A percentile compares a stretch with the other conserved stretches of the same genome.
Evolutionary conservation across 2,888 invertebrate genomes (phyloP).

Genomic region (Lithosia quadra): DNA sequence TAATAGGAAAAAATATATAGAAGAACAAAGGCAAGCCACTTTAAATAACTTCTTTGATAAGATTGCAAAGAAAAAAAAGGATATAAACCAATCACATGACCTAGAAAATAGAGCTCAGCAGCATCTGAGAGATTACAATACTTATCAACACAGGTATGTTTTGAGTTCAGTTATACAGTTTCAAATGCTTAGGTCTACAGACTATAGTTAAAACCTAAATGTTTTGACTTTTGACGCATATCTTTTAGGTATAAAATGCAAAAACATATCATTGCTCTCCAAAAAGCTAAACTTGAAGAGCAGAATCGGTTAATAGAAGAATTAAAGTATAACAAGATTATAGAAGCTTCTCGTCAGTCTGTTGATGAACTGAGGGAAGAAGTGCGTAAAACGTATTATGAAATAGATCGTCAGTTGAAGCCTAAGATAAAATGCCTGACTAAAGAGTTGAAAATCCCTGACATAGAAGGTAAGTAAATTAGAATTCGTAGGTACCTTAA

Average conservation of each 20-base stretch:
- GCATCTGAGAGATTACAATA: conserved; percentile 70
- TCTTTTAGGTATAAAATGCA: conserved; percentile 89
- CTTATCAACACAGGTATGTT: conserved; percentile 78
- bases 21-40: conserved; percentile 67
- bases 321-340: conserved; percentile 89
- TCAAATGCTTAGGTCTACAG: not conserved
- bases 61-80: conserved; percentile 71
- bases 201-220: not conserved
- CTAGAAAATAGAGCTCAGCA: conserved; percentile 64
- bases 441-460: conserved; percentile 78
- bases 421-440: conserved; percentile 86
- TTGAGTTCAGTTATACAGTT: not conserved
- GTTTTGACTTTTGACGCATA: not conserved
- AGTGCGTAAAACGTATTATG: conserved; percentile 85
- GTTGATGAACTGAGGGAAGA: conserved; percentile 86
- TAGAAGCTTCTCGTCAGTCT: conserved; percentile 88
- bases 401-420: conserved; percentile 86
- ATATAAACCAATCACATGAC: conserved; percentile 53
- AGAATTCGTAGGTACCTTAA: not conserved
- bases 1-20: conserved; percentile 60
- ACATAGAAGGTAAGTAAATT: conserved; percentile 72
- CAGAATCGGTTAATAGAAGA: conserved; percentile 92
- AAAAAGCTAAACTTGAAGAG: conserved; percentile 90
- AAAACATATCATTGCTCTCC: conserved; percentile 90
- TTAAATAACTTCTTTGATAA: conserved; percentile 76